Base-by-base conservation (phyloP, 2,888 invertebrate species). In the Glaucopsyche alexis region DNA sequence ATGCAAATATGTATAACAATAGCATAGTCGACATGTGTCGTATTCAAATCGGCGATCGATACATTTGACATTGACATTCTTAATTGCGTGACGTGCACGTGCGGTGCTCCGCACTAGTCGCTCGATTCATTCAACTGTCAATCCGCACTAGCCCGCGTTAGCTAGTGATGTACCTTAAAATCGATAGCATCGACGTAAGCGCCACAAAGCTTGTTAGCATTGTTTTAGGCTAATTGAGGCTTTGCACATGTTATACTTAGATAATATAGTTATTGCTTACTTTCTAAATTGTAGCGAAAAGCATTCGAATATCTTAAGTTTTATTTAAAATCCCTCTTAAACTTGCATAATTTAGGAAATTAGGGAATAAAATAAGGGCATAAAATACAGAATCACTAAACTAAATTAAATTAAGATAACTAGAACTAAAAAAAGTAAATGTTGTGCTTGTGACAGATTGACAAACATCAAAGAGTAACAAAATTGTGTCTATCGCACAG, bases 101-200 rank as follows among this genome's bases (percentile, higher is more conserved):
- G 78, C 79, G 81, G 82, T 73, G 71, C 76, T 60, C 66, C 69
- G 65, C 72, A 71, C 70, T 69, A 73, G 67, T 72, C 69, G 66
- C 50, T 71, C 42, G 78, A 45, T 40, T 84, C 86, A 87, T 89
- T 89, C 87, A 88, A 78, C 81, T 80, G 88, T 87, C 89, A 86
- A 83, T 88, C 85, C 79, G 77, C 74, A 74, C 66, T 74, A 79
- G 77, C 77, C 74, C 75, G 74, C 76, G 76, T 79, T 70, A 19
- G 65, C 52, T 72, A 67, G 72, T n/a, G 80, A 64, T 76, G 78
- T 78, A 14, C 73, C 42, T 64, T 74, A 29, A 29, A 8, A 8
- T 75, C 66, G 69, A 66, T 73, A 60, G 65, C 64, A 75, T 69
- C 47, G 72, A 50, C 65, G 50, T 55, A 70, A 71, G 72, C 72